Percentiles rank a stretch among this genome's conserved stretches.
phyloP scores from a whole-genome alignment of 2,797 vertebrate species.

The Morelia viridis region DNA sequence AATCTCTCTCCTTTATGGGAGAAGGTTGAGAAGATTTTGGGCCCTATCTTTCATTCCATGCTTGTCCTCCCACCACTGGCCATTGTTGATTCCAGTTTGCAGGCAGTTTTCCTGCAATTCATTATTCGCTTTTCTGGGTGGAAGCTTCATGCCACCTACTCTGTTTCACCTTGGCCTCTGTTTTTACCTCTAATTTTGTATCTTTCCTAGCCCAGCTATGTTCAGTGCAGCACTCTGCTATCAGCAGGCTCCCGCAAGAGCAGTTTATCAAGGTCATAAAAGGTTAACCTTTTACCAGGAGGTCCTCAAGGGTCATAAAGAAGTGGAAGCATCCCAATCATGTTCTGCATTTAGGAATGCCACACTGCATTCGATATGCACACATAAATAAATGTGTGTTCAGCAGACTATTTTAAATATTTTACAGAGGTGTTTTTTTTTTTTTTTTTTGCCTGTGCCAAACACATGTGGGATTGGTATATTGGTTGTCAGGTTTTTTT shows the following conservation, averaged over 20 bases:
- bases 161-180: slow-evolving; percentile 66
- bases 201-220: slow-evolving; percentile 66
- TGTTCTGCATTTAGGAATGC: slow-evolving; percentile 59
- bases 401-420: neutral
- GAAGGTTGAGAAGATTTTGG: slow-evolving; percentile 54
- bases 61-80: slow-evolving; percentile 58
- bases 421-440: neutral
- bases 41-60: slow-evolving; percentile 56
- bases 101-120: slow-evolving; percentile 69
- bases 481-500: slow-evolving; percentile 9
- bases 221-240: slow-evolving; percentile 64
- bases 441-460: neutral
- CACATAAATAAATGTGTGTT: neutral
- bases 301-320: slow-evolving; percentile 76
- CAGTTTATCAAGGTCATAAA: slow-evolving; percentile 78
- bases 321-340: slow-evolving; percentile 65
- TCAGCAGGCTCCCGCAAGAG: slow-evolving; percentile 70
- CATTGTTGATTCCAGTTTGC: slow-evolving; percentile 70
- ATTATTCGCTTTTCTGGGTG: slow-evolving; percentile 70
- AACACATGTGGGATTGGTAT: neutral
- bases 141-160: slow-evolving; percentile 71
- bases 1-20: slow-evolving; percentile 49
- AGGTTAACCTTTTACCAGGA: slow-evolving; percentile 68
- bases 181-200: slow-evolving; percentile 70
- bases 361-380: slow-evolving; percentile 18